Percentiles rank a stretch among this genome's conserved stretches.
Evolutionary conservation across 2,888 invertebrate species (phyloP).

Genomic region (Ethmia dodecea): DNA sequence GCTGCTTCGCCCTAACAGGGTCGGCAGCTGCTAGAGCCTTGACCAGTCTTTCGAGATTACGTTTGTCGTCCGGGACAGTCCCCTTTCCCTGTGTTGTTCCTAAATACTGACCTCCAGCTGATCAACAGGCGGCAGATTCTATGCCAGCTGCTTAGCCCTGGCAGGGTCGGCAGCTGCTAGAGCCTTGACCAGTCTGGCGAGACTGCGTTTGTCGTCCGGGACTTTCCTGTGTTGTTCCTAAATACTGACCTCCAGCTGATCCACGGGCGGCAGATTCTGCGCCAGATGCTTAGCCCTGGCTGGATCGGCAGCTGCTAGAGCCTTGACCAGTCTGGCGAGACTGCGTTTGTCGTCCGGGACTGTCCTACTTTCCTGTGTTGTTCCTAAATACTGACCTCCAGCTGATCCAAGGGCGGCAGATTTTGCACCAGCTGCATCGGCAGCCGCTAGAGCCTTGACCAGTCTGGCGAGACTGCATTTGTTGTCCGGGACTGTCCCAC

Average conservation of each 20-base stretch:
- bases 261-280: conserved; percentile 44
- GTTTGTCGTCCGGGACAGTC: conserved; percentile 86
- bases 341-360: conserved; percentile 88
- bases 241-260: conserved; percentile 44
- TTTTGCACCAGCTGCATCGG: conserved; percentile 79
- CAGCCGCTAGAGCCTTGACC: conserved; percentile 92
- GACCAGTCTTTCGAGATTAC: conserved; percentile 92
- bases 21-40: conserved; percentile 92
- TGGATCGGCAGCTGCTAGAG: conserved; percentile 90
- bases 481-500: conserved; percentile 86
- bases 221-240: too few species aligned
- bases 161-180: conserved; percentile 88
- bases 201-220: conserved; percentile 86
- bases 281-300: conserved; percentile 83
- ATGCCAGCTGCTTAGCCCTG: conserved; percentile 83
- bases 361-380: too few species aligned
- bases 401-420: conserved; percentile 48
- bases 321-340: conserved; percentile 93
- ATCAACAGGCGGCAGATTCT: conserved; percentile 47
- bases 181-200: conserved; percentile 94
- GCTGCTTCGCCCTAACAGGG: conserved; percentile 84
- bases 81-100: too few species aligned
- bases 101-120: conserved; percentile 44
- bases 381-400: conserved; percentile 48
- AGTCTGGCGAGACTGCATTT: conserved; percentile 90